Evolutionary conservation across 2,888 invertebrate genomes (phyloP), one percentile per base, ranked within the genome.

Genomic region (Myopa testacea): DNA sequence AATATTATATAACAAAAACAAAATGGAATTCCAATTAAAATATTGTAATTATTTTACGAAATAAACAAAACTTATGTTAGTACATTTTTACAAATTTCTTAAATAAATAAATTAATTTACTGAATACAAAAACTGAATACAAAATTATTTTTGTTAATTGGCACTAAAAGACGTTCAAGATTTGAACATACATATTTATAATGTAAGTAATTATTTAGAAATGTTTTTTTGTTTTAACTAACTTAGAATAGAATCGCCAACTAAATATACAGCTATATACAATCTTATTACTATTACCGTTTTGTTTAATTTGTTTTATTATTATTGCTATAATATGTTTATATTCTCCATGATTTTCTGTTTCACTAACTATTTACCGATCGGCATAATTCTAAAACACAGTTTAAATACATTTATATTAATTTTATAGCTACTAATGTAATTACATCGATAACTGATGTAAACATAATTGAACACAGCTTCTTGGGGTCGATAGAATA

Each of bases 391-490:
- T n/a, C n/a, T 40, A 67, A 4, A 40, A 67, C 19, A 67, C 19
- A 40, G 40, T 38, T 67, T n/a, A 38, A 67, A 67, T 67, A 19
- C n/a, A 38, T 40, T 34, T 63, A 63, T 40, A 45, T 2, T 45
- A 45, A 45, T 45, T 45, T 45, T 6, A 45, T 45, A 10, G 1
- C 45, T 45, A 45, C 45, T 45, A 8, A 8, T 45, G 45, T 45
- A 45, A 45, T 45, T 8, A 45, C 45, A 45, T 45, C 45, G 45
- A 8, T 45, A 45, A 45, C 45, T 45, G 7, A 79, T 77, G 79
- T 81, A 78, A 80, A 78, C 76, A 77, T 86, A 85, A 84, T 84
- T 89, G 89, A 89, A 89, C 89, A 89, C 89, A 89, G 88, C 88
- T 85, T 87, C 84, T 86, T 85, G 86, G 87, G 86, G 86, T 84